These are phyloP conservation scores for Manis crassicaudata DNA, from an alignment of 2,797 vertebrate genomes.

Conservation along the genomic window DNA sequence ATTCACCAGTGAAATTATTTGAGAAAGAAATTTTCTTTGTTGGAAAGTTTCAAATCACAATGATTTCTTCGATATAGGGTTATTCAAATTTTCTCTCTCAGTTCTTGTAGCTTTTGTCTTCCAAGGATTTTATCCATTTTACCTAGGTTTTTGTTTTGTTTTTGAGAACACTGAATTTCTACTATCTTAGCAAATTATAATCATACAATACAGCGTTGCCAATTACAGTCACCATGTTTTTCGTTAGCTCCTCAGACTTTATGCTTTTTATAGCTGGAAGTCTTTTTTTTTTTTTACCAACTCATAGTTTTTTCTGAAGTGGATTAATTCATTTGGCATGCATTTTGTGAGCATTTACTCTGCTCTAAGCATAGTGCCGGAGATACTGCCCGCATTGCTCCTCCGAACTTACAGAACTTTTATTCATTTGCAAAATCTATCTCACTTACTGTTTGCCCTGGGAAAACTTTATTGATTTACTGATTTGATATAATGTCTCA, in stretches of 20 bases:
- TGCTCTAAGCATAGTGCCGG: not conserved
- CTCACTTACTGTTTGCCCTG: not conserved
- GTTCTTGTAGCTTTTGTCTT: not conserved
- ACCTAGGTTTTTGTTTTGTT: not conserved
- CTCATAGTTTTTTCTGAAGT: not conserved
- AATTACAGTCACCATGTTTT: not conserved
- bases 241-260: not conserved
- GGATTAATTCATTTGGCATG: not conserved
- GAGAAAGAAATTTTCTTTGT: not conserved
- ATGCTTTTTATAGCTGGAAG: not conserved
- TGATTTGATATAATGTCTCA: not conserved
- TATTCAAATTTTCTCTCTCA: not conserved
- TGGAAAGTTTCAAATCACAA: not conserved
- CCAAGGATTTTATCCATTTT: not conserved
- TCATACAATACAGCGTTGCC: not conserved
- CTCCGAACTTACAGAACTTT: not conserved
- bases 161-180: not conserved
- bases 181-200: not conserved
- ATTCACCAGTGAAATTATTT: not conserved
- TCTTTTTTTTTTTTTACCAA: not conserved
- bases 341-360: not conserved
- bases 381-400: not conserved
- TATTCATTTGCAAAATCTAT: not conserved
- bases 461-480: slow-evolving; percentile 3
- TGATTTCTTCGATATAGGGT: not conserved